phyloP scores from a whole-genome alignment of 2,888 invertebrate genomes.

The Lasioglossum pauxillum region DNA sequence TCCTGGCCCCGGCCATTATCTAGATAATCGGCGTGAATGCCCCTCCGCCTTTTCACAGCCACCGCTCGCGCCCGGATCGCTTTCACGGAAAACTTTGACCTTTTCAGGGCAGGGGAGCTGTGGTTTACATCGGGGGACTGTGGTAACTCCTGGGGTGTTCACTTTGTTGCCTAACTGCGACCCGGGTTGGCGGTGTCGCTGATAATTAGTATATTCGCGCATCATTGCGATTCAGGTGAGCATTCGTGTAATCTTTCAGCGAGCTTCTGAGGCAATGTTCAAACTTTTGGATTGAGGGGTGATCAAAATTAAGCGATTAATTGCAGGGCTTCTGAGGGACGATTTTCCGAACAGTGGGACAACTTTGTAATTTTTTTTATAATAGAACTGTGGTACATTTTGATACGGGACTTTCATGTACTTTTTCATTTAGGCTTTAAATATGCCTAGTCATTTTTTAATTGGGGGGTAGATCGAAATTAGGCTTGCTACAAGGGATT shows the following conservation, averaged over 20 bases:
- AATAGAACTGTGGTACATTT: not conserved
- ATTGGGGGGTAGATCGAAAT: no score
- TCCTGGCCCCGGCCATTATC: conserved; percentile 48
- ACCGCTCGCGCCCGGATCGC: conserved; percentile 37
- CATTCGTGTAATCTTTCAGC: not conserved
- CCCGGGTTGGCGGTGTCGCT: not conserved
- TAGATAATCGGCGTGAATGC: conserved; percentile 58
- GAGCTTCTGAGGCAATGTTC: not conserved
- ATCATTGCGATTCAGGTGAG: no score
- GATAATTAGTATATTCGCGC: not conserved
- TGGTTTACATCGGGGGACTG: not conserved
- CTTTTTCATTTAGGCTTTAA: not conserved
- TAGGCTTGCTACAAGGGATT: not conserved
- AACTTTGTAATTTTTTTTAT: not conserved
- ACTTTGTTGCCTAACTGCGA: not conserved
- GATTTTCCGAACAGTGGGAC: no score
- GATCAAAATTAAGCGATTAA: not conserved
- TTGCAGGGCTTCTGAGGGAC: no score
- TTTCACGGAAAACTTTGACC: conserved; percentile 40
- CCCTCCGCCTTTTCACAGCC: conserved; percentile 37
- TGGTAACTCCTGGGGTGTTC: not conserved
- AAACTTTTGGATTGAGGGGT: not conserved
- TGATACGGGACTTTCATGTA: not conserved
- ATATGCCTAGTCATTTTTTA: not conserved
- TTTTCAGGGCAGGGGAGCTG: not conserved